Evolutionary conservation across 2,888 invertebrate genomes (phyloP).

Genomic region (Calliphora vomitoria): DNA sequence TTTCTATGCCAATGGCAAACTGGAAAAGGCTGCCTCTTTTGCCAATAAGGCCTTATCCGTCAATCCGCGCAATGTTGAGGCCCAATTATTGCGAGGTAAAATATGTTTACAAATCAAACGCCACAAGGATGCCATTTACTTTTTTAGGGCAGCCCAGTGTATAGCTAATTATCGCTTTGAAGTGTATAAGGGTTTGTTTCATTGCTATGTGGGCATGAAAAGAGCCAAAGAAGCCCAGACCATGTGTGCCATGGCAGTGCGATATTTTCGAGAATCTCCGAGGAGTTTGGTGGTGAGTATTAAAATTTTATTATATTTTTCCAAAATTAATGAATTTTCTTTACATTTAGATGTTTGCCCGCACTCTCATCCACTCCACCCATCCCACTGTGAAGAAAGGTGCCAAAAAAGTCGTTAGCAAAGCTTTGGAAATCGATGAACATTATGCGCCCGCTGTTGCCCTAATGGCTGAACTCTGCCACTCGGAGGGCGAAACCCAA

Average conservation of each 20-base stretch:
- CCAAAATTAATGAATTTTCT: not conserved
- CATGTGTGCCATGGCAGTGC: constrained; percentile 89
- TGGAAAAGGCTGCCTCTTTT: constrained; percentile 89
- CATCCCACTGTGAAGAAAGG: constrained; percentile 86
- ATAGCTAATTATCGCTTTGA: constrained; percentile 86
- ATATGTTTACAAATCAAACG: constrained; percentile 81
- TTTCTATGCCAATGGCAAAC: constrained; percentile 86
- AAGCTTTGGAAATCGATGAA: constrained; percentile 90
- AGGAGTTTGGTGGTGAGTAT: constrained; percentile 89
- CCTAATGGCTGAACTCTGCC: constrained; percentile 89
- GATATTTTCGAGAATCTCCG: constrained; percentile 89
- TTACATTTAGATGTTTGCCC: constrained; percentile 88
- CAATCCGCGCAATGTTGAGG: constrained; percentile 89
- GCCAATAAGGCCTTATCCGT: constrained; percentile 89
- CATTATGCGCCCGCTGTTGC: constrained; percentile 90
- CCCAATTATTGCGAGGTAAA: constrained; percentile 88
- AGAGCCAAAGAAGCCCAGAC: constrained; percentile 90
- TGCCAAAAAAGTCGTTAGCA: constrained; percentile 89
- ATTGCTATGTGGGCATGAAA: constrained; percentile 89
- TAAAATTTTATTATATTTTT: not conserved
- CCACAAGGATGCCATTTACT: constrained; percentile 80
- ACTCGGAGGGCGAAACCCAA: constrained; percentile 88
- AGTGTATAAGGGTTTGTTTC: constrained; percentile 91
- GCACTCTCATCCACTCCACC: constrained; percentile 87
- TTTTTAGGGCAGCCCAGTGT: constrained; percentile 80